Base-by-base conservation (phyloP, 2,113 vertebrate genomes). In the Rhagologus leucostigma region DNA sequence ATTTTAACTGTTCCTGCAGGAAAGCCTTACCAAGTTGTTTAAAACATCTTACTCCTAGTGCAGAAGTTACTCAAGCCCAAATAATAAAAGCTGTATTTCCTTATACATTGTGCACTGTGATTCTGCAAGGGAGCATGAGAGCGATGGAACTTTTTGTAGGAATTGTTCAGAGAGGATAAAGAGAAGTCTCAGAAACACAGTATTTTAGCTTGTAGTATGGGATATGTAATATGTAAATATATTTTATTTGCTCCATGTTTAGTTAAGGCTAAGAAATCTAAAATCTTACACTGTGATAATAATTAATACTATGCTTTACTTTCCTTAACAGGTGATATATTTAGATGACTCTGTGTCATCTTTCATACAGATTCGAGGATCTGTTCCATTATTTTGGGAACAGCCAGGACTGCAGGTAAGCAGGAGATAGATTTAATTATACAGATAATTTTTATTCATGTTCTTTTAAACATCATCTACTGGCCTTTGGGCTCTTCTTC, bases 361-460 rank as follows among this genome's bases (percentile, higher is more conserved):
- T 60, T 99, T 99, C 98, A 99, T 99, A 95, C 99, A 99, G 97
- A 99, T 99, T 93, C 98, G 99, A 89, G 99, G 99, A 30, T 99
- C 99, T 90, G 98, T 99, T 93, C 98, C 99, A 6, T 97, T 99
- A 85, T 99, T 99, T 98, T 99, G 99, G 99, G 99, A 99, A 84
- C 99, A 99, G 77, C 99, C 99, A 37, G 99, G 99, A 53, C 98
- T 99, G 91, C 99, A 99, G 98, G 99, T 99, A 98, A 95, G 93
- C 55, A 18, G 60, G 56, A 76, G 33, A 41, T 46, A 30, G 24
- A 70, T 94, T 12, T 52, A 14, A 59, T 67, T 76, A 14, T 46
- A 49, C 3, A 47, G 30, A 16, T 68, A n/a, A 39, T 82, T 79
- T 4, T 67, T 87, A 49, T 29, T 90, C 10, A 1, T 62, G 52